A percentile compares a stretch with the other conserved stretches of the same genome.
Conservation (phyloP, 2,797 vertebrate species). For the Euthynnus affinis region DNA sequence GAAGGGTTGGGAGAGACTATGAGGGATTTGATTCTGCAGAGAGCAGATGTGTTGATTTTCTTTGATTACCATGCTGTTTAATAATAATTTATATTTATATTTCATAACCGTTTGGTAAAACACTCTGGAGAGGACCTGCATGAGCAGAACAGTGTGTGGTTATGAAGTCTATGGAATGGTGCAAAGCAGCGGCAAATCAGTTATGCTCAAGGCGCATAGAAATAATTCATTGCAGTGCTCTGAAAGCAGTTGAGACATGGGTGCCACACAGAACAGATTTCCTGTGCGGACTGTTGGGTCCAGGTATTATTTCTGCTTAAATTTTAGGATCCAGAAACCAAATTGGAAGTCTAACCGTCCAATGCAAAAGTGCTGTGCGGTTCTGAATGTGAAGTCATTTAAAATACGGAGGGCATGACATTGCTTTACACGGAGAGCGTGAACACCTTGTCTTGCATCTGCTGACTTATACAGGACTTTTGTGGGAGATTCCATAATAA, state of each 20-base stretch:
- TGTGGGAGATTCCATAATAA: constrained; percentile 23
- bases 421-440: constrained; percentile 1
- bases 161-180: constrained; percentile 66
- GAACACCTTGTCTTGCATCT: constrained; percentile 20
- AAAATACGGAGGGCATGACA: constrained; percentile 19
- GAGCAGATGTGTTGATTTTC: constrained; percentile 39
- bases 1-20: background rate
- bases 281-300: constrained; percentile 26
- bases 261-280: constrained; percentile 65
- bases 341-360: constrained; percentile 8
- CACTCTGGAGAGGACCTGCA: constrained; percentile 54
- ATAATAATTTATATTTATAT: constrained; percentile 62
- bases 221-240: constrained; percentile 79
- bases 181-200: constrained; percentile 74
- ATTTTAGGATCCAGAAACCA: constrained; percentile 26
- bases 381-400: constrained; percentile 26
- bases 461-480: constrained; percentile 20
- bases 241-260: constrained; percentile 65
- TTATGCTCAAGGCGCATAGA: constrained; percentile 77
- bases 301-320: constrained; percentile 50
- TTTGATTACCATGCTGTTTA: constrained; percentile 56
- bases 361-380: constrained; percentile 2
- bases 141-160: constrained; percentile 49
- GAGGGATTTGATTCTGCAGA: constrained; percentile 23
- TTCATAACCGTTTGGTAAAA: constrained; percentile 59